Percentiles rank a stretch among this genome's conserved stretches.
These are phyloP conservation scores for Leucoraja erinaceus DNA, from an alignment of 2,113 vertebrate genomes.

Conservation along the genomic window DNA sequence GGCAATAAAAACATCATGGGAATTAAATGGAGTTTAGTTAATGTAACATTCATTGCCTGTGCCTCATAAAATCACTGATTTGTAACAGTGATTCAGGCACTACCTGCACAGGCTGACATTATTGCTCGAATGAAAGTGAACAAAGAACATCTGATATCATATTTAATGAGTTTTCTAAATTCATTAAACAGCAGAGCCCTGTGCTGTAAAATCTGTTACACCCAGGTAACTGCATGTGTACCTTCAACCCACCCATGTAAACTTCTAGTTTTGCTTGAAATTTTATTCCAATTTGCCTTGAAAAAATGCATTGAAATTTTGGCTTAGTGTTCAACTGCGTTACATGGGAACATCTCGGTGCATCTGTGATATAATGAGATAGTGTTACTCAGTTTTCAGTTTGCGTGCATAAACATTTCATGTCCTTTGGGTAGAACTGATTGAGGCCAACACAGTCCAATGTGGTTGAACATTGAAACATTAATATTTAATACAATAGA, in stretches of 20 bases:
- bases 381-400: neutral
- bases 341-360: neutral
- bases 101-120: neutral
- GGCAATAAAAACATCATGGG: constrained; percentile 14
- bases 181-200: neutral
- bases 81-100: neutral
- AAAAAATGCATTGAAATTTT: neutral
- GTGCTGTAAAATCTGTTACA: neutral
- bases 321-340: neutral
- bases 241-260: too few species aligned
- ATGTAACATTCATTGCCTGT: constrained; percentile 21
- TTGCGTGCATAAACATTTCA: neutral
- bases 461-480: neutral
- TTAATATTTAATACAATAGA: neutral
- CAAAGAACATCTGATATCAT: constrained; percentile 11
- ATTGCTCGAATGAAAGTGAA: neutral
- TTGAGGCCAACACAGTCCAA: neutral
- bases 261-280: neutral
- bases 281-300: neutral
- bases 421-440: neutral
- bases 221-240: neutral
- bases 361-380: neutral
- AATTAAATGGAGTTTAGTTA: constrained; percentile 8
- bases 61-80: constrained; percentile 25
- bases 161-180: neutral